Evolutionary conservation across 2,888 invertebrate genomes (phyloP).

Genomic region (Taenaris catops): DNA sequence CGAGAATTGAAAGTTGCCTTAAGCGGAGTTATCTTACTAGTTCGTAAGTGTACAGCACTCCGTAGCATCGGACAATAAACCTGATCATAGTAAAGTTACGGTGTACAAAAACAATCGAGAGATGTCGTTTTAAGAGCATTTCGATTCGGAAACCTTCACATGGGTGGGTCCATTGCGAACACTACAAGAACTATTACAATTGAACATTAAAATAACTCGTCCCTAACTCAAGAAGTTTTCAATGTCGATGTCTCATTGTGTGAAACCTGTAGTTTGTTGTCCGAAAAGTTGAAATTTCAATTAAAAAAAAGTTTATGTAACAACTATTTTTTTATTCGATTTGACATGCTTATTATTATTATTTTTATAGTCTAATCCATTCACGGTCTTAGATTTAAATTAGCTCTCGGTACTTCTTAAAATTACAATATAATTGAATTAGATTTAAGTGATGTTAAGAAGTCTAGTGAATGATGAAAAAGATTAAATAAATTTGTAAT

Average conservation of each 20-base stretch:
- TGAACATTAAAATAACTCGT: too few species aligned
- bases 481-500: conserved; percentile 30
- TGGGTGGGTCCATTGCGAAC: conserved; percentile 3
- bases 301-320: conserved; percentile 77
- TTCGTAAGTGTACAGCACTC: conserved; percentile 76
- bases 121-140: too few species aligned
- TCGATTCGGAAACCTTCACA: conserved; percentile 6
- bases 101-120: conserved; percentile 17
- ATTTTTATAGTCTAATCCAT: too few species aligned
- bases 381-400: conserved; percentile 54
- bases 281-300: conserved; percentile 71
- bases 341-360: conserved; percentile 76
- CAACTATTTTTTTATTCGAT: conserved; percentile 72
- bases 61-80: conserved; percentile 75
- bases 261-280: conserved; percentile 74
- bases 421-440: conserved; percentile 50
- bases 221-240: conserved; percentile 3
- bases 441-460: conserved; percentile 48
- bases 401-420: conserved; percentile 62
- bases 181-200: conserved; percentile 3
- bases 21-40: conserved; percentile 72
- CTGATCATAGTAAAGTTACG: conserved; percentile 22
- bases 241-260: conserved; percentile 60
- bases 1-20: conserved; percentile 75
- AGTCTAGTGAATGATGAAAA: too few species aligned